A percentile compares a stretch with the other conserved stretches of the same genome.
Evolutionary conservation across 2,888 invertebrate species (phyloP).

Genomic region (Melanotus villosus): DNA sequence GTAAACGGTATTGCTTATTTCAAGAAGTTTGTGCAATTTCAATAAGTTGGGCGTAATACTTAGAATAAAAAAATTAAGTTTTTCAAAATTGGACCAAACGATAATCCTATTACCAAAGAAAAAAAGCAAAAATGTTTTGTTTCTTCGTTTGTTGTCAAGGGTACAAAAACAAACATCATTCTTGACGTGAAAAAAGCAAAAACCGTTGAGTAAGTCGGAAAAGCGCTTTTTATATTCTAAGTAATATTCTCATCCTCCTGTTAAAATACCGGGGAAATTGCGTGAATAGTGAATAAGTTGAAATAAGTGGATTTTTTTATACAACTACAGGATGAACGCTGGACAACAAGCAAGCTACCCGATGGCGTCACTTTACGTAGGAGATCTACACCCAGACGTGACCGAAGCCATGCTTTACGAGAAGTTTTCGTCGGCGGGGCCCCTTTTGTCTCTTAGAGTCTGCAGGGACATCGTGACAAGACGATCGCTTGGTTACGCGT

Average conservation of each 20-base stretch:
- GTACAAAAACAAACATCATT: conserved; percentile 27
- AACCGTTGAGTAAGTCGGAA: conserved; percentile 30
- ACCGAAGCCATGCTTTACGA: conserved; percentile 99
- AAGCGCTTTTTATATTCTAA: conserved; percentile 20
- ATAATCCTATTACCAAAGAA: not conserved
- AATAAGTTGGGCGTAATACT: too few relatives aligned
- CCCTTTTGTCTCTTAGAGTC: conserved; percentile 97
- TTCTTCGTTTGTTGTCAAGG: conserved; percentile 23
- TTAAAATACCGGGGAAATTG: not conserved
- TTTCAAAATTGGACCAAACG: too few relatives aligned
- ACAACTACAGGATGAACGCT: conserved; percentile 58
- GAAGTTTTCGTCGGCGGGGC: conserved; percentile 98
- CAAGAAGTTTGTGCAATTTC: too few relatives aligned
- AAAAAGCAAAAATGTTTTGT: not conserved
- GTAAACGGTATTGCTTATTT: too few relatives aligned
- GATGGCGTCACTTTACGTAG: conserved; percentile 98
- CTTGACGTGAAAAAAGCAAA: conserved; percentile 27
- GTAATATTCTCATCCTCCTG: not conserved
- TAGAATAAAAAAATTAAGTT: too few relatives aligned
- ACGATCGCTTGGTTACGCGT: conserved; percentile 98
- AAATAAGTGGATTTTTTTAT: conserved; percentile 7
- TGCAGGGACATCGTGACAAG: conserved; percentile 98
- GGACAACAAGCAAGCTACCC: conserved; percentile 77
- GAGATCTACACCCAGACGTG: conserved; percentile 97
- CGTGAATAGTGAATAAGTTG: conserved; percentile 15